phyloP scores from a whole-genome alignment of 2,113 vertebrate genomes.

The Capreolus pygargus region DNA sequence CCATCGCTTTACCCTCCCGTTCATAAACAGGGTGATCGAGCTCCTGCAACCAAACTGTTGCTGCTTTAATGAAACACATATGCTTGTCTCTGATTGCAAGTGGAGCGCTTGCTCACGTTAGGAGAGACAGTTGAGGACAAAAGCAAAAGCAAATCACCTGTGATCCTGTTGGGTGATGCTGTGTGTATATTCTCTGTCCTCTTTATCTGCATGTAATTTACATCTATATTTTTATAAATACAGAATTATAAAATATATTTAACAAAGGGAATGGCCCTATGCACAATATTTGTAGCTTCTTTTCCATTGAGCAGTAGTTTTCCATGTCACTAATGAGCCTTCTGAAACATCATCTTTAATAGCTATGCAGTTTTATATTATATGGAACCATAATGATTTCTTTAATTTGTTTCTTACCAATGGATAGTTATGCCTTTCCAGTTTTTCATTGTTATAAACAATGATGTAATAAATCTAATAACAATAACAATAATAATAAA shows the following conservation, averaged over 20 bases:
- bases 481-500: background rate
- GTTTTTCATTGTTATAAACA: slow-evolving; percentile 37
- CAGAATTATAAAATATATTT: background rate
- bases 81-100: background rate
- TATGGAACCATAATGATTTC: background rate
- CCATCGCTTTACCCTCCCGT: background rate
- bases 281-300: background rate
- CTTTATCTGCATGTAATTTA: background rate
- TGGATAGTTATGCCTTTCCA: background rate
- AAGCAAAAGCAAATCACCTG: background rate
- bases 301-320: background rate
- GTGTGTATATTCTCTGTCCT: background rate
- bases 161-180: background rate
- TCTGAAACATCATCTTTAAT: background rate
- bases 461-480: background rate
- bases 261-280: background rate
- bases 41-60: background rate
- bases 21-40: background rate
- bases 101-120: background rate
- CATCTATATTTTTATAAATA: background rate
- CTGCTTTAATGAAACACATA: background rate
- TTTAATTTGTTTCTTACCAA: slow-evolving; percentile 43
- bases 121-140: background rate
- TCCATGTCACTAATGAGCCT: background rate
- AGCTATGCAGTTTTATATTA: background rate